phyloP scores from a whole-genome alignment of 2,888 invertebrate species.

The Eupithecia subumbrata region DNA sequence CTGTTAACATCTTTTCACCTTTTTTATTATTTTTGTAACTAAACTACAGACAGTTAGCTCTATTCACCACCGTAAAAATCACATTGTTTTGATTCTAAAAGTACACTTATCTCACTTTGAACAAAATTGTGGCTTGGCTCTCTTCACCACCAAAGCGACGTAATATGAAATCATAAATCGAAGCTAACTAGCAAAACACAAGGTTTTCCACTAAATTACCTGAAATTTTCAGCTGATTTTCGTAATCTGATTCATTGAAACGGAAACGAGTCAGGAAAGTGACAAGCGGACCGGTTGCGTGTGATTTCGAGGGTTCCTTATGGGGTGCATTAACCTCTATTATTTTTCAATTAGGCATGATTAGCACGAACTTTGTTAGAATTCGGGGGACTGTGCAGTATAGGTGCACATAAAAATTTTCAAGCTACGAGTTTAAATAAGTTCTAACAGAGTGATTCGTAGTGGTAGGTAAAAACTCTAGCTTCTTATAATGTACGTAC shows the following conservation, averaged over 20 bases:
- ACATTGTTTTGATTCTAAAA: too few species aligned
- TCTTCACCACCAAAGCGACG: too few species aligned
- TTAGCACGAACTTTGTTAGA: constrained; percentile 51
- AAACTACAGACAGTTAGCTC: too few species aligned
- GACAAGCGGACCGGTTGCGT: constrained; percentile 63
- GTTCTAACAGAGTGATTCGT: not conserved
- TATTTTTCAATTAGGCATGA: constrained; percentile 69
- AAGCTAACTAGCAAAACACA: not conserved
- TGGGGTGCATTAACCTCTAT: constrained; percentile 61
- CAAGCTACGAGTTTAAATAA: not conserved
- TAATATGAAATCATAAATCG: not conserved
- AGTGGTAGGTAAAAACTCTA: not conserved
- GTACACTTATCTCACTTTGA: too few species aligned
- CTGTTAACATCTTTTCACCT: too few species aligned
- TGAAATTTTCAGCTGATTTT: constrained; percentile 15
- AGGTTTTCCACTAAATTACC: not conserved
- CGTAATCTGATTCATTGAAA: constrained; percentile 21
- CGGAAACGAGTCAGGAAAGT: constrained; percentile 44
- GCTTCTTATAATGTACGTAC: not conserved
- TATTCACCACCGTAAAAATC: too few species aligned
- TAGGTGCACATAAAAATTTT: not conserved
- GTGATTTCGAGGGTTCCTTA: constrained; percentile 57
- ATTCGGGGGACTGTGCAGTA: not conserved
- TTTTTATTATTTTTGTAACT: too few species aligned
- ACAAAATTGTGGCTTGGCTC: too few species aligned